phyloP scores from a whole-genome alignment of 1,140 invertebrate genomes.

The Calephelis nemesis region DNA sequence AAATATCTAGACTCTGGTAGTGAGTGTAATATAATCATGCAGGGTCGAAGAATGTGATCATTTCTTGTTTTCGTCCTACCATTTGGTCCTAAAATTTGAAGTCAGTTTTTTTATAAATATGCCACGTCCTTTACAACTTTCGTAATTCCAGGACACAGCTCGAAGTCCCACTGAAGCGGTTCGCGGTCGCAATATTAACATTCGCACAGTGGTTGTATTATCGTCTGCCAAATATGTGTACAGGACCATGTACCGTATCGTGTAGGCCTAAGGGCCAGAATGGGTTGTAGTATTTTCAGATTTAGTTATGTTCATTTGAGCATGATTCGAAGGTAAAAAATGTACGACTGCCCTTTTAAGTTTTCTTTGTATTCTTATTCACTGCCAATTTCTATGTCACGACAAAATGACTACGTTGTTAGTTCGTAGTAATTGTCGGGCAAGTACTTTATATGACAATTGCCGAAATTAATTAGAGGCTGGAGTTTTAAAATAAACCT shows the following conservation, averaged over 20 bases:
- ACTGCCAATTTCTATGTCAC: slow-evolving; percentile 15
- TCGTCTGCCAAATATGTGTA: slow-evolving; percentile 42
- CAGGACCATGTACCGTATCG: slow-evolving; percentile 17
- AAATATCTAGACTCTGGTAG: no score
- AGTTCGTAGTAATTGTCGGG: slow-evolving; percentile 5
- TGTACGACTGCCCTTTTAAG: slow-evolving; percentile 23
- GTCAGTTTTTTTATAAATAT: slow-evolving; percentile 13
- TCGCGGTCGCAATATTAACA: slow-evolving; percentile 71
- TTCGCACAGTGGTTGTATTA: slow-evolving; percentile 51
- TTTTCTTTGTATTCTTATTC: slow-evolving; percentile 23
- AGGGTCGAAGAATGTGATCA: no score
- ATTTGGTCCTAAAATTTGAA: not conserved
- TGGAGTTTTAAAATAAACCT: no score
- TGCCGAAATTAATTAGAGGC: slow-evolving; percentile 6
- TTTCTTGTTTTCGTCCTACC: no score
- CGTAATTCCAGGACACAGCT: slow-evolving; percentile 34
- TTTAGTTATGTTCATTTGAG: slow-evolving; percentile 15
- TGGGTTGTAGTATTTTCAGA: slow-evolving; percentile 10
- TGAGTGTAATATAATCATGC: no score
- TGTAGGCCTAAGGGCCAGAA: slow-evolving; percentile 18
- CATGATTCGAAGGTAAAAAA: slow-evolving; percentile 35
- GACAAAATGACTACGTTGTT: slow-evolving; percentile 17
- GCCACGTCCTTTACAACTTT: slow-evolving; percentile 31
- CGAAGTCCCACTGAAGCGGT: slow-evolving; percentile 60
- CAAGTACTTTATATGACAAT: not conserved